These are phyloP conservation scores for Notarius quadriscutis DNA, from an alignment of 2,113 vertebrate species.

Conservation along the genomic window DNA sequence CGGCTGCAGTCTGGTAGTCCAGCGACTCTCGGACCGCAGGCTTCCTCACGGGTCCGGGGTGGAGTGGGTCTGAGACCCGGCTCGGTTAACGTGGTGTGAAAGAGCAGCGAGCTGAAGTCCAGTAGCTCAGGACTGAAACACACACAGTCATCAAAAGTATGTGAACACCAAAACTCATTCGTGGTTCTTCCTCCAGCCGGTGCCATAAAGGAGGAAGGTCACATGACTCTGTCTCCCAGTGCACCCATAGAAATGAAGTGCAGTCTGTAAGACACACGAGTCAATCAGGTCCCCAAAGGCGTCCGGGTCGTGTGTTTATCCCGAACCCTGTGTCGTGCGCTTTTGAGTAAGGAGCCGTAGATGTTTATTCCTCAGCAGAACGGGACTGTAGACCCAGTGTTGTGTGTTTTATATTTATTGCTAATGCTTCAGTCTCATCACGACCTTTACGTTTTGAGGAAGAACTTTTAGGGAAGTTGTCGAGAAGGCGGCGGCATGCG, in stretches of 20 bases:
- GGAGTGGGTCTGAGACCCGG: no score
- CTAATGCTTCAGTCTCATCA: not conserved
- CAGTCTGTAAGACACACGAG: no score
- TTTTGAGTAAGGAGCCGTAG: no score
- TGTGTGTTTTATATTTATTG: not conserved
- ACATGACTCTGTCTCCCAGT: not conserved
- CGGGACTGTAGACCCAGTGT: not conserved
- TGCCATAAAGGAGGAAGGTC: not conserved
- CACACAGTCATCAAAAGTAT: not conserved
- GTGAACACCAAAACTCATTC: not conserved
- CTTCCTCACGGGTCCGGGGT: no score
- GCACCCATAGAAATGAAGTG: not conserved
- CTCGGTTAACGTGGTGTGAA: no score
- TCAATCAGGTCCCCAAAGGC: no score
- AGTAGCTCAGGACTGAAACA: not conserved
- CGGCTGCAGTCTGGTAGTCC: no score
- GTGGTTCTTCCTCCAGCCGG: not conserved
- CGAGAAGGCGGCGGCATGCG: not conserved
- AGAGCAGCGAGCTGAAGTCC: not conserved
- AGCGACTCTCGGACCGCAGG: no score
- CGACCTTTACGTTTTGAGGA: not conserved
- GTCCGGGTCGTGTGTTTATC: no score
- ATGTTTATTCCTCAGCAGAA: not conserved
- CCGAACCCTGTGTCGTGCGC: no score
- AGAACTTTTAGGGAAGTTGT: no score